Conservation (phyloP, 2,888 invertebrate species). For the Amphipyra berbera region DNA sequence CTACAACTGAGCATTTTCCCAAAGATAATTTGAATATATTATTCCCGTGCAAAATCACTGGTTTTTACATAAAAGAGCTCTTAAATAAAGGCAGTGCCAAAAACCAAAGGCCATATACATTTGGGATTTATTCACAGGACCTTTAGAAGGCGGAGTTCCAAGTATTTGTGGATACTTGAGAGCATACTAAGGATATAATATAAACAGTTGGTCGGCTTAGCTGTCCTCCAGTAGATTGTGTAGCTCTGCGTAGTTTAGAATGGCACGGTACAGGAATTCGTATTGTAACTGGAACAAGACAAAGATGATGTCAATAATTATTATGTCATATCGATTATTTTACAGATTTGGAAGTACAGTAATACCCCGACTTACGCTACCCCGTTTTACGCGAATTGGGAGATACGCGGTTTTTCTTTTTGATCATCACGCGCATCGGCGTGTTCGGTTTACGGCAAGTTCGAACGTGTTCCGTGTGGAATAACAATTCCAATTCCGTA, state of each 20-base stretch:
- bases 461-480: too few relatives aligned
- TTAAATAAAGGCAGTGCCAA: conserved; percentile 27
- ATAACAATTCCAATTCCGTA: too few relatives aligned
- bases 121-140: conserved; percentile 50
- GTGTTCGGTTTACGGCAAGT: too few relatives aligned
- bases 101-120: conserved; percentile 34
- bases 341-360: too few relatives aligned
- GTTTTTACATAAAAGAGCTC: conserved; percentile 49
- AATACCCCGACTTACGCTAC: too few relatives aligned
- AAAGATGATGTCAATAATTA: too few relatives aligned
- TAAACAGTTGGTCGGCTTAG: conserved; percentile 68
- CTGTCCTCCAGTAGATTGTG: conserved; percentile 93
- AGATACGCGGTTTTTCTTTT: too few relatives aligned
- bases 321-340: too few relatives aligned
- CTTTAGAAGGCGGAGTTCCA: conserved; percentile 54
- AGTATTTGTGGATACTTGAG: conserved; percentile 22
- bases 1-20: not conserved
- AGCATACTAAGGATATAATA: conserved; percentile 33
- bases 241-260: conserved; percentile 96
- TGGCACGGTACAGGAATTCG: conserved; percentile 97
- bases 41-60: conserved; percentile 1
- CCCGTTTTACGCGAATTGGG: too few relatives aligned
- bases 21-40: not conserved
- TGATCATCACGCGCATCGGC: too few relatives aligned
- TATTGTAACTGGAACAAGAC: conserved; percentile 93